Evolutionary conservation across 2,888 invertebrate species (phyloP).

Genomic region (Philonicus albiceps): DNA sequence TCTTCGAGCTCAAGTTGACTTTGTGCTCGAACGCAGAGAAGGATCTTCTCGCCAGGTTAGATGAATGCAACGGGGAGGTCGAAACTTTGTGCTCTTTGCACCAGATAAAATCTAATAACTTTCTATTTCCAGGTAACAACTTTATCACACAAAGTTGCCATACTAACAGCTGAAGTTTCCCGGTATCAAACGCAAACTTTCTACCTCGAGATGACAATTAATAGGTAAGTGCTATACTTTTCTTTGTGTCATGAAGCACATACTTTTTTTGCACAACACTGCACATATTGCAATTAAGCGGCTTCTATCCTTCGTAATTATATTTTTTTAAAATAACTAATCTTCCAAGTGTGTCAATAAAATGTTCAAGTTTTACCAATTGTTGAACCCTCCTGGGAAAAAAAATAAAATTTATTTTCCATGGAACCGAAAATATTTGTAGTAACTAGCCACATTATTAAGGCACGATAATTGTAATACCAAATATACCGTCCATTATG

Average conservation of each 20-base stretch:
- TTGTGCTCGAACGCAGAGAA: constrained; percentile 45
- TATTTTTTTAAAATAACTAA: background rate
- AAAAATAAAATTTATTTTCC: too few relatives aligned
- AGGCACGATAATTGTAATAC: too few relatives aligned
- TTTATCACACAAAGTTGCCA: constrained; percentile 45
- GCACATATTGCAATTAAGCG: background rate
- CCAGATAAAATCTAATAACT: background rate
- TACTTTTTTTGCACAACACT: background rate
- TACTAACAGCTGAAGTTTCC: constrained; percentile 47
- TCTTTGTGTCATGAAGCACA: background rate
- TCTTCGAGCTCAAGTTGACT: constrained; percentile 48
- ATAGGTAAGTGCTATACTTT: constrained; percentile 40
- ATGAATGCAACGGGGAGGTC: constrained; percentile 45
- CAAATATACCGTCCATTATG: too few relatives aligned
- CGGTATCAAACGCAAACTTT: constrained; percentile 46
- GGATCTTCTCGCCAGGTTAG: constrained; percentile 44
- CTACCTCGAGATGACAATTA: constrained; percentile 38
- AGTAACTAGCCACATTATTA: too few relatives aligned
- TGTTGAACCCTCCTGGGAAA: background rate
- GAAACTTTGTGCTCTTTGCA: background rate
- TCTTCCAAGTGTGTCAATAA: background rate
- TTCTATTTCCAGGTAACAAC: constrained; percentile 44
- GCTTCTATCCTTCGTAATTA: background rate
- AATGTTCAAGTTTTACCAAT: background rate
- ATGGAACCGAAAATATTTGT: too few relatives aligned